A percentile compares a stretch with the other conserved stretches of the same genome.
Conservation (phyloP, 1,140 invertebrate genomes). For the Linepithema humile region DNA sequence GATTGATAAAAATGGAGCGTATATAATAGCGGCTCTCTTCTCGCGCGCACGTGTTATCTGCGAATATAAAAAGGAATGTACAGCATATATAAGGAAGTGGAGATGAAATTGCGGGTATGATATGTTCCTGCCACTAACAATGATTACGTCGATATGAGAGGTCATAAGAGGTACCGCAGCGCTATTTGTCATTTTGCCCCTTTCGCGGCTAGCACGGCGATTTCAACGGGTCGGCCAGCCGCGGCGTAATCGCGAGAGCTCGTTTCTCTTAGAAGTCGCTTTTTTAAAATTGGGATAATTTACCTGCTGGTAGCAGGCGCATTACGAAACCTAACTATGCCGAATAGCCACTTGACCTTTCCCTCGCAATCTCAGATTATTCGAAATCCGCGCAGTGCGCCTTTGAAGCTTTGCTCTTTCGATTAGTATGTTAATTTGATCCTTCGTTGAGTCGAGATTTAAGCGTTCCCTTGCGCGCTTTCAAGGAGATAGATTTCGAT, state of each 20-base stretch:
- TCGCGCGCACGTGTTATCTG: neutral
- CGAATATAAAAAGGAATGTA: slow-evolving; percentile 24
- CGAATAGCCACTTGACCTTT: neutral
- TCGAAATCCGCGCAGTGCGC: slow-evolving; percentile 4
- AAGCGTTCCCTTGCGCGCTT: neutral
- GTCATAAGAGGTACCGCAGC: neutral
- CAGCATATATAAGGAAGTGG: slow-evolving; percentile 14
- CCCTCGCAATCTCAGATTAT: slow-evolving; percentile 22
- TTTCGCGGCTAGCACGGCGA: neutral
- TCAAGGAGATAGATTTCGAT: slow-evolving; percentile 2
- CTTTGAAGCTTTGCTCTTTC: slow-evolving; percentile 6
- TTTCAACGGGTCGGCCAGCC: neutral
- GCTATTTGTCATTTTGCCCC: slow-evolving; percentile 7
- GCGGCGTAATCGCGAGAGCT: neutral
- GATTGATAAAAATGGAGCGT: slow-evolving; percentile 70
- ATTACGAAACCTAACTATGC: neutral
- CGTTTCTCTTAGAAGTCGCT: neutral
- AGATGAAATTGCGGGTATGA: slow-evolving; percentile 40
- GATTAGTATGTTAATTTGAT: slow-evolving; percentile 43
- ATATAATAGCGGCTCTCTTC: slow-evolving; percentile 7
- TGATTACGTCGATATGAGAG: slow-evolving; percentile 26
- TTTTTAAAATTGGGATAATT: neutral
- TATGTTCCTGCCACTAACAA: slow-evolving; percentile 39
- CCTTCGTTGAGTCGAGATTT: slow-evolving; percentile 15
- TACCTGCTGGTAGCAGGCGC: neutral